Base-by-base conservation (phyloP, 2,113 vertebrate species). In the Leptodactylus fuscus region DNA sequence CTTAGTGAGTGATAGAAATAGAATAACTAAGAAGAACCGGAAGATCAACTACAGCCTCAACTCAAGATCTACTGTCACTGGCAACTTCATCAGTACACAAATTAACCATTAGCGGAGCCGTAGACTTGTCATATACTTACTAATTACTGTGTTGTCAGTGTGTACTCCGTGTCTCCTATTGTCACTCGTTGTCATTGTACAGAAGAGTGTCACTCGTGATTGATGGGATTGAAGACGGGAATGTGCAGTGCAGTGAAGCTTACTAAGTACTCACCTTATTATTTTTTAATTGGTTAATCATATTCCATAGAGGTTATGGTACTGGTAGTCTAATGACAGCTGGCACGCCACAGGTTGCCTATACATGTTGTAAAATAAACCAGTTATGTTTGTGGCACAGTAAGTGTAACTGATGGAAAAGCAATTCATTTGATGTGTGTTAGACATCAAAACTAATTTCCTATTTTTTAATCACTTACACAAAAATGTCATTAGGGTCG, bases 381-480 rank as follows among this genome's bases (percentile, higher is more conserved):
- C n/a, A 20, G 29, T 51, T 32, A 51, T 76, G 2, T 73, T 49
- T 46, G 13, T 16, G 27, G 46, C 15, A 29, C 12, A 49, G 18
- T 24, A 76, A 67, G 6, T 71, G 32, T 24, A 24, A 73, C 36
- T 73, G 48, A 82, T 24, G 53, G 32, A 55, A 71, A 82, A 55
- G 9, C 24, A 81, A 32, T 81, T 67, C 29, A 9, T 5, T 41
- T 41, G 44, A 78, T 78, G 11, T 65, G 46, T 69, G 29, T 83
- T 60, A 60, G 65, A 44, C 24, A 46, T 44, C 12, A 44, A 67
- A 78, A 69, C 8, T 69, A 38, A 38, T 78, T 65, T 67, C 20
- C 29, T 60, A 18, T 60, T 24, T 62, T 77, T 74, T 78, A 51
- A 51, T 67, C 62, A 85, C 60, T 83, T 83, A 74, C 13, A 62